A percentile compares a stretch with the other conserved stretches of the same genome.
These are phyloP conservation scores for Oncorhynchus masou DNA, from an alignment of 2,113 vertebrate species.

Conservation along the genomic window DNA sequence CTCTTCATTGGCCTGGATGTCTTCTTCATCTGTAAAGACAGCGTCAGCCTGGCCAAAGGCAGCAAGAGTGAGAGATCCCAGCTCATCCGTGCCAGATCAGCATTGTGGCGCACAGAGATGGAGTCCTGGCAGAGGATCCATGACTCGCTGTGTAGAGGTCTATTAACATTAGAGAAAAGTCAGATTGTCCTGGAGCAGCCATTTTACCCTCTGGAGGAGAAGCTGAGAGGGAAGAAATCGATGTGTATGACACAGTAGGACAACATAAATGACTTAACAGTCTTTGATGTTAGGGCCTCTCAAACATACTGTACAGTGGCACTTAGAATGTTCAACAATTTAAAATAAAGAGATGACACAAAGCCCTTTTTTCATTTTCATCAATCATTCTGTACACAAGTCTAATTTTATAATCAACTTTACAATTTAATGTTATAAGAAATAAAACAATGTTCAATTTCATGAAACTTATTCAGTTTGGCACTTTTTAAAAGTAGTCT, in stretches of 20 bases:
- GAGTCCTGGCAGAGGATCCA: conserved; percentile 40
- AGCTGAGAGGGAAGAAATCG: neutral
- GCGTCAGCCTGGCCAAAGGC: conserved; percentile 46
- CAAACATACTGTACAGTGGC: too few relatives aligned
- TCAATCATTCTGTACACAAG: too few relatives aligned
- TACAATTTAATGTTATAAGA: too few relatives aligned
- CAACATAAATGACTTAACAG: neutral
- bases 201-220: conserved; percentile 14
- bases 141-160: conserved; percentile 33
- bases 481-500: too few relatives aligned
- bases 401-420: too few relatives aligned
- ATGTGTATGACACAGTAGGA: neutral
- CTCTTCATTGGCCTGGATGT: conserved; percentile 56
- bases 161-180: conserved; percentile 24
- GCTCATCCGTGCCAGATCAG: conserved; percentile 40
- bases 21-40: conserved; percentile 53
- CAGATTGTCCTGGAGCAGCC: conserved; percentile 28
- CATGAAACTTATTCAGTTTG: too few relatives aligned
- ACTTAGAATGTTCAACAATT: too few relatives aligned
- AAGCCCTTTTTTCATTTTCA: too few relatives aligned
- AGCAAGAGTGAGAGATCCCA: conserved; percentile 46
- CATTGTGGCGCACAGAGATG: conserved; percentile 44
- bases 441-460: too few relatives aligned
- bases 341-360: too few relatives aligned
- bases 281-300: neutral